Conservation (phyloP, 30 jellyfish, hydroid and myxozoan species). For the Pseudorhiza aurosa region DNA sequence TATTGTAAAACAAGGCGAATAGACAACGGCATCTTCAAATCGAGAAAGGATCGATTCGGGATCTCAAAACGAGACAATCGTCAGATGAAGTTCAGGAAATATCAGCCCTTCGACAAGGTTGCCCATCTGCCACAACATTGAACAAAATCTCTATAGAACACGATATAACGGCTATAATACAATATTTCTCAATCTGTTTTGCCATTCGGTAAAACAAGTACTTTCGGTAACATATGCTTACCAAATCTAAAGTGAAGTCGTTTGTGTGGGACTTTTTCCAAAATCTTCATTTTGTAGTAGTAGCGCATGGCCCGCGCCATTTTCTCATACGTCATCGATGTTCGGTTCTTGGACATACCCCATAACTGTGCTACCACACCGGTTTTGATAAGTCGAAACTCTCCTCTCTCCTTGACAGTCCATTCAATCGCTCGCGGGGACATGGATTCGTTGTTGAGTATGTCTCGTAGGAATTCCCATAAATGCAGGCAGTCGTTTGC, state of each 20-base stretch:
- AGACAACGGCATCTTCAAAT: too few relatives aligned
- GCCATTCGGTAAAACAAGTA: constrained; percentile 40
- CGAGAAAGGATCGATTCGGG: too few relatives aligned
- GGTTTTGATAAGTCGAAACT: constrained; percentile 91
- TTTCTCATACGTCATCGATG: constrained; percentile 93
- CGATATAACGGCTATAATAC: background rate
- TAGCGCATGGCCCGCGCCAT: constrained; percentile 99
- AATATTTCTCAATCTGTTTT: background rate
- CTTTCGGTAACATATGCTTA: constrained; percentile 84
- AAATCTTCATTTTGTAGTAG: constrained; percentile 87
- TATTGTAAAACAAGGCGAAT: too few relatives aligned
- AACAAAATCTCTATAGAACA: background rate
- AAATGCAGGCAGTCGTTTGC: constrained; percentile 91
- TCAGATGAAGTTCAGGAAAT: too few relatives aligned
- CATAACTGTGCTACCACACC: constrained; percentile 92
- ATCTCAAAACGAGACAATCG: too few relatives aligned
- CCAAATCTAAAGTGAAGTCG: constrained; percentile 96
- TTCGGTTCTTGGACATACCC: constrained; percentile 94
- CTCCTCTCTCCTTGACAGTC: constrained; percentile 95
- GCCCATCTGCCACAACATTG: background rate
- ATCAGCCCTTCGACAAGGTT: constrained; percentile 7
- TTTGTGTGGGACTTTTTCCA: constrained; percentile 90
- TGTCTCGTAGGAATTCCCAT: constrained; percentile 91
- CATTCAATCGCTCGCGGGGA: constrained; percentile 87
- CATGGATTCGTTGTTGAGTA: constrained; percentile 72